Base-by-base conservation (phyloP, 2,888 invertebrate genomes). In the Philereme vetulata region DNA sequence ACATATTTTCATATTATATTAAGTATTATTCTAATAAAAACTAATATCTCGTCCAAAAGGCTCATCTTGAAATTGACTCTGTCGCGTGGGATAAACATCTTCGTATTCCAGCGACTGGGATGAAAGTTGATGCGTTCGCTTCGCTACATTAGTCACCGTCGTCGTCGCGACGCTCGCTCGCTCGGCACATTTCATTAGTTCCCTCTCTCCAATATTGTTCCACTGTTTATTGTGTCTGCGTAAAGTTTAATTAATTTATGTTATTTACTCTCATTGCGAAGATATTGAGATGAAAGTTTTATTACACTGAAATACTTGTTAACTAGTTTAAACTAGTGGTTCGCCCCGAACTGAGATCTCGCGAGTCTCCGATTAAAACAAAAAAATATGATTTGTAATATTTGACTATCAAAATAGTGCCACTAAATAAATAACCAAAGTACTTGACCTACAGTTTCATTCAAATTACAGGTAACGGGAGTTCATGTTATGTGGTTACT, bases 171-270 rank as follows among this genome's bases (percentile, higher is more conserved):
- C 60, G 58, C 60, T 55, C 62, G 56, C 76, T 47, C 78, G 76
- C 80, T 80, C 77, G 80, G 82, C 82, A 85, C 85, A 88, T 90
- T 90, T 90, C 88, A 90, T 90, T 90, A 90, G 85, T 82, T 79
- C 72, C 66, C 68, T 75, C 75, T 71, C 76, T 76, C 74, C 80
- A 77, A 82, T 85, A 85, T 83, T 85, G 83, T 82, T 84, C 78
- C 75, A 40, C 74, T 80, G 80, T 83, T 85, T 85, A 84, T 85
- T 83, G 77, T 82, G 77, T 78, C 77, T 78, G 72, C 79, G 77
- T 81, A 81, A 80, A 80, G 80, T 88, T 85, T 84, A 84, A 86
- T 86, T 85, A 86, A 86, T 86, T 85, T 82, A 77, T 75, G 75
- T 79, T 82, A 86, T 82, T 80, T 80, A 79, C 77, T 78, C 77